Conservation (phyloP, 1,140 invertebrate genomes). For the Lordiphosa mommai region DNA sequence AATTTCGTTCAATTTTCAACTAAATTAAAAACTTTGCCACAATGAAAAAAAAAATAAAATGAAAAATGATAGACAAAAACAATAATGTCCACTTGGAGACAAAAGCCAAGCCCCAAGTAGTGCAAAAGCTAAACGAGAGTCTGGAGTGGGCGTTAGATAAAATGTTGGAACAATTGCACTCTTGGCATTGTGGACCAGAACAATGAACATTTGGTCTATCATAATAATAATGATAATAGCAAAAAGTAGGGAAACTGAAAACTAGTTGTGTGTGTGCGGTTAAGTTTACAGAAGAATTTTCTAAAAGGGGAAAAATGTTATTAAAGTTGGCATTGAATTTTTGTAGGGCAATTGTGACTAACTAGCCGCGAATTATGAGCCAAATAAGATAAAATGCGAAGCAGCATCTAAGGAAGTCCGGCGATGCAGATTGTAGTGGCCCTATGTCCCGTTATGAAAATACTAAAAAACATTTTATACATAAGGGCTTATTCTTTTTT, state of each 20-base stretch:
- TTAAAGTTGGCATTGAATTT: constrained; percentile 6
- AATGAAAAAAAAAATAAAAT: constrained; percentile 10
- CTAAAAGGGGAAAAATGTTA: not conserved
- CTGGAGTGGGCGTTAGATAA: constrained; percentile 48
- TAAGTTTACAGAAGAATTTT: constrained; percentile 2
- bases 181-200: constrained; percentile 46
- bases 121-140: constrained; percentile 42
- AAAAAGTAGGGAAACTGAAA: constrained; percentile 34
- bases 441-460: no score
- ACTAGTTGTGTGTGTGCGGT: constrained; percentile 24
- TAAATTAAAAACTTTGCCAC: constrained; percentile 61
- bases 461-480: no score
- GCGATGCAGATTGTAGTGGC: no score
- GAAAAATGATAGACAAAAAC: constrained; percentile 18
- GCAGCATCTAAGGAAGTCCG: no score
- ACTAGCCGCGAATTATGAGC: no score
- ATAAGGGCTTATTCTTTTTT: no score
- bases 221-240: constrained; percentile 39
- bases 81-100: constrained; percentile 5
- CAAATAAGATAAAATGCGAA: no score
- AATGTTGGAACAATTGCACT: constrained; percentile 62
- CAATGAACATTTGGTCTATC: constrained; percentile 46
- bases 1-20: constrained; percentile 26
- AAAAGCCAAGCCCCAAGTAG: constrained; percentile 16
- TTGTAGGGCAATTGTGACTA: not conserved